Conservation (phyloP, 2,888 invertebrate species). For the Pristionchus arcanus region DNA sequence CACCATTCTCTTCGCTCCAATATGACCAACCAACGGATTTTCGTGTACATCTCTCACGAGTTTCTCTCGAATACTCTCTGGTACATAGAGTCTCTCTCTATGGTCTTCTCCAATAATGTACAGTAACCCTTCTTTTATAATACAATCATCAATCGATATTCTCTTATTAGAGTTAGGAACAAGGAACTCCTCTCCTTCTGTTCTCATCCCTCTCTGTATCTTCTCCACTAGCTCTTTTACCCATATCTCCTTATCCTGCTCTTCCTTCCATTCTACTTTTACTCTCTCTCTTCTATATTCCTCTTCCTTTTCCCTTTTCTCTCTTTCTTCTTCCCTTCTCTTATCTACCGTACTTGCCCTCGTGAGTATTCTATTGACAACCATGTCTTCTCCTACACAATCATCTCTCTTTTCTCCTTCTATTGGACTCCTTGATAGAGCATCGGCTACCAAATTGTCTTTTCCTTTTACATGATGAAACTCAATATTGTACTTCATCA, state of each 20-base stretch:
- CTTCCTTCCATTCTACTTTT: neutral
- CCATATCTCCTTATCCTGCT: neutral
- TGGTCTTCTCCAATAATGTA: neutral
- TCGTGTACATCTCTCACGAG: constrained; percentile 29
- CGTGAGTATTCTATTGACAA: neutral
- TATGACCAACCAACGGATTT: constrained; percentile 18
- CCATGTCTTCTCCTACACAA: neutral
- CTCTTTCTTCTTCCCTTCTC: neutral
- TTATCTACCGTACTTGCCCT: neutral
- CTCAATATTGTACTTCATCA: constrained; percentile 1
- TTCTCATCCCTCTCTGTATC: neutral
- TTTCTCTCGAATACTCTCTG: constrained; percentile 19
- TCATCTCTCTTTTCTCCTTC: neutral
- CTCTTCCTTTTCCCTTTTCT: neutral
- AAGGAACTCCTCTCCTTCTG: neutral
- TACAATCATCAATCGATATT: neutral
- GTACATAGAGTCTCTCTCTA: constrained; percentile 14
- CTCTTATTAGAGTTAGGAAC: neutral
- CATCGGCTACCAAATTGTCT: constrained; percentile 55
- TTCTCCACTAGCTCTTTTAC: neutral
- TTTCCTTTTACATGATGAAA: constrained; percentile 55
- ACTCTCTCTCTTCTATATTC: neutral
- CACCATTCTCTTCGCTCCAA: neutral
- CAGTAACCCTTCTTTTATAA: neutral
- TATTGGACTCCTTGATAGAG: constrained; percentile 31